A percentile compares a stretch with the other conserved stretches of the same genome.
These are phyloP conservation scores for Octodonta nipae DNA, from an alignment of 2,888 invertebrate species.

Conservation along the genomic window DNA sequence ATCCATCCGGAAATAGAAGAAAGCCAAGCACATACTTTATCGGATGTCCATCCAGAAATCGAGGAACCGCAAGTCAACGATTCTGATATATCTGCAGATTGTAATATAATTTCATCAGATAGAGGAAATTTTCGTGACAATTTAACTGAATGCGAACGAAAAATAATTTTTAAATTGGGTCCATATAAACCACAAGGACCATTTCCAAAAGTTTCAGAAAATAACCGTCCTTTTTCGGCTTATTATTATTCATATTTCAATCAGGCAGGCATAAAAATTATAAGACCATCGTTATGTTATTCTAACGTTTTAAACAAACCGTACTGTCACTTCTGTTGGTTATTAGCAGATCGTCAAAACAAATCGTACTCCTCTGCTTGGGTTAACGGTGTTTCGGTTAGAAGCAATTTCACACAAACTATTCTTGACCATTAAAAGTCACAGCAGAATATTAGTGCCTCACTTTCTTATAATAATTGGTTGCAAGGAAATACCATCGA, in stretches of 20 bases:
- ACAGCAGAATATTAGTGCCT: constrained; percentile 1
- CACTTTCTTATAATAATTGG: constrained; percentile 4
- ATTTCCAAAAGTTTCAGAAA: constrained; percentile 5
- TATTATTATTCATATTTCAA: constrained; percentile 7
- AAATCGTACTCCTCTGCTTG: constrained; percentile 5
- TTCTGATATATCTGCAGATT: constrained; percentile 5
- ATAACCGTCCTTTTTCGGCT: constrained; percentile 6
- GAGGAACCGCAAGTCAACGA: constrained; percentile 5
- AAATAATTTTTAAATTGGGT: too few species aligned
- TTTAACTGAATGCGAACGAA: constrained; percentile 3
- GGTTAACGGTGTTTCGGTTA: constrained; percentile 5
- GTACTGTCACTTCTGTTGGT: constrained; percentile 5
- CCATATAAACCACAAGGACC: constrained; percentile 5
- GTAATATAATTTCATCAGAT: constrained; percentile 5
- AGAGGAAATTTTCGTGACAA: constrained; percentile 5
- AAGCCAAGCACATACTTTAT: constrained; percentile 4
- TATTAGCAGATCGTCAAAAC: constrained; percentile 6
- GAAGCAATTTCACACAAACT: constrained; percentile 5
- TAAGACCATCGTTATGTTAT: constrained; percentile 5
- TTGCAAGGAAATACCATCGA: constrained; percentile 4
- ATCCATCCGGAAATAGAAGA: constrained; percentile 5
- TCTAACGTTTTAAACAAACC: constrained; percentile 5
- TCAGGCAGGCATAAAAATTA: constrained; percentile 6
- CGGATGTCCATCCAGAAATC: constrained; percentile 4
- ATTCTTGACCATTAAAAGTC: constrained; percentile 6